Percentiles rank a stretch among this genome's conserved stretches.
Conservation (phyloP, 2,113 vertebrate species). For the Marmota monax region DNA sequence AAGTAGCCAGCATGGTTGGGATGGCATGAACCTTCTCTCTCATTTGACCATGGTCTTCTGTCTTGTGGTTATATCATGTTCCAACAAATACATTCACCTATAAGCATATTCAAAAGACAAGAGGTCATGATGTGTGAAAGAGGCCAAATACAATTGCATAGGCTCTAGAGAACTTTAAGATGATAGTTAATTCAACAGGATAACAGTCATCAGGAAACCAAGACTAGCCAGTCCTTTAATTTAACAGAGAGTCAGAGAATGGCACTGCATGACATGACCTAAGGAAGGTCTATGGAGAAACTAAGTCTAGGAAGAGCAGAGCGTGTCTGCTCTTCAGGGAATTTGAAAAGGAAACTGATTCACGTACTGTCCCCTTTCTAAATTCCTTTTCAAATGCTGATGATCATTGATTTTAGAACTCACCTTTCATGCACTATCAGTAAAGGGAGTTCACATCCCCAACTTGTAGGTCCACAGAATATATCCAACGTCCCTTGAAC, state of each 20-base stretch:
- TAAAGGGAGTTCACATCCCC: background rate
- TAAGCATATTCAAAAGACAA: background rate
- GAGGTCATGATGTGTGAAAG: background rate
- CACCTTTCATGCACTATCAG: background rate
- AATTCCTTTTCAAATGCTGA: no score
- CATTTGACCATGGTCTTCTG: background rate
- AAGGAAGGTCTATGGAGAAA: background rate
- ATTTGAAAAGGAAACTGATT: background rate
- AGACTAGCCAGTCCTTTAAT: background rate
- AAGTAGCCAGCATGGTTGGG: background rate
- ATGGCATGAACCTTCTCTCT: background rate
- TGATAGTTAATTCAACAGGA: background rate
- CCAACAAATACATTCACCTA: background rate
- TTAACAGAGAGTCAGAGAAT: background rate
- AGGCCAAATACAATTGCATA: background rate
- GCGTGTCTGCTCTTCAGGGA: background rate
- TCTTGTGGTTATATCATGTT: background rate
- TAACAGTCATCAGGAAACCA: background rate
- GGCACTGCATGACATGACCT: background rate
- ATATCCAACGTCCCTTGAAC: background rate
- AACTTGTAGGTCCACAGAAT: background rate
- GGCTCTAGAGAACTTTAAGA: background rate
- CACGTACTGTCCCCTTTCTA: no score
- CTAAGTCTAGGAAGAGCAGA: background rate
- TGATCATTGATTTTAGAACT: background rate